A percentile compares a stretch with the other conserved stretches of the same genome.
These are phyloP conservation scores for Piaya cayana DNA, from an alignment of 2,113 vertebrate genomes.

Conservation along the genomic window DNA sequence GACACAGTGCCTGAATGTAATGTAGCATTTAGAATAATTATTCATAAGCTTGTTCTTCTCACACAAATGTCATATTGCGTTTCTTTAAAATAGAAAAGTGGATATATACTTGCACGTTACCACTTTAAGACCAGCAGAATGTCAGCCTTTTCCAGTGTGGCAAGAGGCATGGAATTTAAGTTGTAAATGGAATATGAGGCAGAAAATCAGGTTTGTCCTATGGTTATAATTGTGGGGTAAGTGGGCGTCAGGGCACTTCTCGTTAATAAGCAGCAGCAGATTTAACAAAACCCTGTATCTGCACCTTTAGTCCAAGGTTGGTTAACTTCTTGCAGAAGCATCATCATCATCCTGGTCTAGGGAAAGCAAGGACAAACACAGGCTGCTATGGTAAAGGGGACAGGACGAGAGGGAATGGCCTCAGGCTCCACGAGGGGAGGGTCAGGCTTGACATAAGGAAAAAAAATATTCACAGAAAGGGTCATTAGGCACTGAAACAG, in stretches of 20 bases:
- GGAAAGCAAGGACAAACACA: not conserved
- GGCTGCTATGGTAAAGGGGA: no score
- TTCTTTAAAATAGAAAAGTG: not conserved
- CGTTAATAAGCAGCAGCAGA: not conserved
- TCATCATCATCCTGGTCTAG: no score
- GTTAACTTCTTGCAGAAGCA: not conserved
- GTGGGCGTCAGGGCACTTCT: not conserved
- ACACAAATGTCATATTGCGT: not conserved
- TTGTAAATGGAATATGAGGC: not conserved
- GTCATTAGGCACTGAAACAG: no score
- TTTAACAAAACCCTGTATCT: not conserved
- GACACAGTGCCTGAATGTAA: not conserved
- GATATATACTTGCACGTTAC: not conserved
- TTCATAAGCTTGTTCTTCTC: not conserved
- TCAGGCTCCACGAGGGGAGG: no score
- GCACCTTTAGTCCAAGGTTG: accelerated
- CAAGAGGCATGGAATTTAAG: not conserved
- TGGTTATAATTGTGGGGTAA: not conserved
- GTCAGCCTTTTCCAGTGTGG: not conserved
- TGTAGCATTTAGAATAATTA: not conserved
- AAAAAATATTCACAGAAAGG: no score
- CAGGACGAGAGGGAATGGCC: no score
- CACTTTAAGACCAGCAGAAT: not conserved
- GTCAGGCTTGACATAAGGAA: no score
- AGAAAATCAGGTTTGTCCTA: not conserved